These are phyloP conservation scores for Marmota flaviventris DNA, from an alignment of 2,113 vertebrate species.

Conservation along the genomic window DNA sequence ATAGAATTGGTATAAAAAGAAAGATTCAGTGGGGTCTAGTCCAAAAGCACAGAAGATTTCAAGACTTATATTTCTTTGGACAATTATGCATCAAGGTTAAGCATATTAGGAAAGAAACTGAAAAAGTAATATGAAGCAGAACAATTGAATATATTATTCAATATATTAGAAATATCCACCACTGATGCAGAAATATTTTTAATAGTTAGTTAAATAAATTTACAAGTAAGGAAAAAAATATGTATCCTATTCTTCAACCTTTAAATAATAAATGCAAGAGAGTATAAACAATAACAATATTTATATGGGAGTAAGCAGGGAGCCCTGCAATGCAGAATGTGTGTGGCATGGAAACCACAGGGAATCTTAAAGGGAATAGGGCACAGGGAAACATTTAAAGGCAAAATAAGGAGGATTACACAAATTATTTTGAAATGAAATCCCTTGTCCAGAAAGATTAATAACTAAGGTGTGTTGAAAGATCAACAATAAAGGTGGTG, in stretches of 20 bases:
- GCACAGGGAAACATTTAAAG: too few relatives aligned
- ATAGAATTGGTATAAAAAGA: neutral
- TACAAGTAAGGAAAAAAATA: neutral
- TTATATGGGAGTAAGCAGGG: neutral
- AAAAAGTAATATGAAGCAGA: conserved; percentile 9
- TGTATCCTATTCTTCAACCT: neutral
- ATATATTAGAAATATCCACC: neutral
- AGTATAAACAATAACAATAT: neutral
- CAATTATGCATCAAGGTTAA: neutral
- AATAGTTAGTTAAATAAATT: neutral
- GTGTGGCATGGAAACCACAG: neutral
- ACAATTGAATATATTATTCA: neutral
- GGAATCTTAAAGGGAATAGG: neutral
- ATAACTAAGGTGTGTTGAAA: neutral
- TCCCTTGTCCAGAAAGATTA: neutral
- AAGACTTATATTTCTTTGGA: neutral
- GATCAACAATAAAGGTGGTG: neutral
- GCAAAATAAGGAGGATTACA: neutral
- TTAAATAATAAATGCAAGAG: neutral
- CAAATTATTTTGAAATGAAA: neutral
- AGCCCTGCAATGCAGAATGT: neutral
- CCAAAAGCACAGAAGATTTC: neutral
- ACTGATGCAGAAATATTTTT: conserved; percentile 17
- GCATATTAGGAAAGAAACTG: neutral
- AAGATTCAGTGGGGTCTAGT: neutral